Conservation (phyloP, 1,140 invertebrate genomes). For the Apis dorsata region DNA sequence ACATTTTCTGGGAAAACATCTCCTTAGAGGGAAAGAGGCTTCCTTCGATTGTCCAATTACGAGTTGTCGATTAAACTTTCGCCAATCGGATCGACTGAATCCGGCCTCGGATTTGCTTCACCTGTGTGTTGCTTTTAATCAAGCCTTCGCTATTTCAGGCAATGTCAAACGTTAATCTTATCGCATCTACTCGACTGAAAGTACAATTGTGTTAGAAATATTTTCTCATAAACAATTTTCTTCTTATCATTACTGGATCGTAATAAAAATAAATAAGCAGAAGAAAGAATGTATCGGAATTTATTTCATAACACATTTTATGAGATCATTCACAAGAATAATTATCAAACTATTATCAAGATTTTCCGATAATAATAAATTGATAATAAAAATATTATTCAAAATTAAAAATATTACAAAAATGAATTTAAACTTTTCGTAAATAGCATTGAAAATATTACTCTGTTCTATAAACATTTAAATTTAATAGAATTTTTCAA, state of each 20-base stretch:
- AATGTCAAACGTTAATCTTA: constrained; percentile 33
- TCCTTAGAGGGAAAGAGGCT: constrained; percentile 52
- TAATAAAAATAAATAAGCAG: neutral
- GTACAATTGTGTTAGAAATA: neutral
- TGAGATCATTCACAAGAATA: neutral
- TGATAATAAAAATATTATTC: too few species aligned
- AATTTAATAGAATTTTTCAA: too few species aligned
- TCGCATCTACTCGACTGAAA: neutral
- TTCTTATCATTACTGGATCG: neutral
- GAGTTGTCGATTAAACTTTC: constrained; percentile 56
- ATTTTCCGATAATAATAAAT: too few species aligned
- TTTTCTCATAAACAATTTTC: neutral
- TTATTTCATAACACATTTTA: neutral
- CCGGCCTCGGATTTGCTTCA: neutral
- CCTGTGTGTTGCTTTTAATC: constrained; percentile 20
- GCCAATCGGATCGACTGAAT: constrained; percentile 33
- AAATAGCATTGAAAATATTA: too few species aligned
- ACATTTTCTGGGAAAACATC: constrained; percentile 43
- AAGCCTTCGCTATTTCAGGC: neutral
- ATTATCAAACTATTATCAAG: neutral
- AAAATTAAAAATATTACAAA: too few species aligned
- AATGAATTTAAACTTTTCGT: too few species aligned
- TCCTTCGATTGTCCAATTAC: constrained; percentile 44
- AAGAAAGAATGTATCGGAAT: neutral
- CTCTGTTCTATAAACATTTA: too few species aligned